Evolutionary conservation across 1,140 invertebrate genomes (phyloP), one percentile per base, ranked within the genome.

Genomic region (Battus philenor): DNA sequence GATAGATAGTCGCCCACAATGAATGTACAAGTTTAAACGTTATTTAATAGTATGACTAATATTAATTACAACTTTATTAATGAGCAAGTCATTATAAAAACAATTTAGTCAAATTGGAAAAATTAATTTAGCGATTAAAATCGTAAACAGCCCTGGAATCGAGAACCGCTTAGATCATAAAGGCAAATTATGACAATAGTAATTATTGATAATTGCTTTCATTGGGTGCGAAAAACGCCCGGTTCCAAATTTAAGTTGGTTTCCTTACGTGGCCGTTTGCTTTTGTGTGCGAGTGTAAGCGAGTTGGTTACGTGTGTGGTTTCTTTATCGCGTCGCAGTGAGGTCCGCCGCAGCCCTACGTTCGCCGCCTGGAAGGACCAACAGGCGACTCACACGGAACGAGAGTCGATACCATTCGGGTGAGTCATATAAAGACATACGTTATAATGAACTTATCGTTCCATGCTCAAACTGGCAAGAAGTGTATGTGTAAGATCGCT

Each of bases 381-480:
- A 97, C 85, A 89, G 96, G 50, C 88, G 95, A 65, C 91, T 97
- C 44, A 98, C 96, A 53, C 89, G 96, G 69, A 96, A 97, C 88
- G 97, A 98, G 87, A 97, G 94, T 86, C 90, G 97, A 63, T 98
- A 98, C 86, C 97, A 98, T 87, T 98, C 96, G 84, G 96, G 96
- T 97, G 91, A 92, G 85, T 81, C 64, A 70, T 6, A 27, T 22
- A 22, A 22, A 7, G 20, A 22, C 20, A 3, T 22, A 27, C 54
- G 61, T 43, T 60, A 55, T 66, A 70, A 63, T 51, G 55, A 47
- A 61, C 32, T 47, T 50, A 45, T 18, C 11, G 36, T 30, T 13
- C 52, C 20, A 6, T 36, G 33, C 12, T 18, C 1, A 20, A 2
- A 20, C 17, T 6, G 17, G 16, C 9, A n/a, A 18, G 16, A 18